Evolutionary conservation across 2,888 invertebrate genomes (phyloP).

Genomic region (Exocentrus adspersus): DNA sequence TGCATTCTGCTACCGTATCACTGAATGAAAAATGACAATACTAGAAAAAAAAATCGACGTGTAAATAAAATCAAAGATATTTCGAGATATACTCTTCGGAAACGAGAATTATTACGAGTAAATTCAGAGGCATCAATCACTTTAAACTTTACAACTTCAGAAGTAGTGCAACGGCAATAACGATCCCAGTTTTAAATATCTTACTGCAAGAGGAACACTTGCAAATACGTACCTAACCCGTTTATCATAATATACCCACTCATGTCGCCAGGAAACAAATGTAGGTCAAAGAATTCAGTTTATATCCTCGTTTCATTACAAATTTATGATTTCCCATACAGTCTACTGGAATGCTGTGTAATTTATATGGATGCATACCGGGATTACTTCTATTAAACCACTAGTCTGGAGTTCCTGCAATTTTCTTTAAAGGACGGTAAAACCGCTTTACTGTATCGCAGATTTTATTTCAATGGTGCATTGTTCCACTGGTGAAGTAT

Average conservation of each 20-base stretch:
- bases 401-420: not conserved
- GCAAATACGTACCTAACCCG: not conserved
- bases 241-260: not conserved
- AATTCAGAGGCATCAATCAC: too few relatives aligned
- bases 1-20: too few relatives aligned
- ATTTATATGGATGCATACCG: not conserved
- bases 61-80: too few relatives aligned
- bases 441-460: too few relatives aligned
- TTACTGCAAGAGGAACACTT: not conserved
- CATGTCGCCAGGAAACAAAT: not conserved
- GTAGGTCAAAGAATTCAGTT: slow-evolving; percentile 1
- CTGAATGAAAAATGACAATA: too few relatives aligned
- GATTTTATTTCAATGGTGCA: too few relatives aligned
- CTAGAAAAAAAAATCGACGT: too few relatives aligned
- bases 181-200: not conserved
- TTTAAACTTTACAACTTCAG: not conserved
- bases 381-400: not conserved
- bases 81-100: too few relatives aligned
- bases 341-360: not conserved
- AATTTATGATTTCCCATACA: slow-evolving; percentile 1
- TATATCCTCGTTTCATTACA: not conserved
- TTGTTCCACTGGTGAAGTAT: too few relatives aligned
- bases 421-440: too few relatives aligned
- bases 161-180: not conserved
- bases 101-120: too few relatives aligned